Evolutionary conservation across 2,797 vertebrate species (phyloP).

Genomic region (Emys orbicularis): DNA sequence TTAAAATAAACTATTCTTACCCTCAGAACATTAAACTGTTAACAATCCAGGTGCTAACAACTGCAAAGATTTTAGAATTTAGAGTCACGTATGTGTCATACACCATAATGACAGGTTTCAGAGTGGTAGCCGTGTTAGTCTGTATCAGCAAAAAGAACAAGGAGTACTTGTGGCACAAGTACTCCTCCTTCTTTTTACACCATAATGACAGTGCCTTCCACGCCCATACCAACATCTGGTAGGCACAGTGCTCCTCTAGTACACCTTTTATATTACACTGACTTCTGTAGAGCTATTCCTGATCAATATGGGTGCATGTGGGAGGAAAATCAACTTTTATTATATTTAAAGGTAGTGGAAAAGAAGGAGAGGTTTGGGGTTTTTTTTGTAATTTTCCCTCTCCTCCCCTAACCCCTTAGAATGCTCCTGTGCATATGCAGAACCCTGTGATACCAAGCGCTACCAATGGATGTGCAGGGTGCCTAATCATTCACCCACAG

Average conservation of each 20-base stretch:
- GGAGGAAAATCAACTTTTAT: too few relatives aligned
- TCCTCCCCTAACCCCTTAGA: background rate
- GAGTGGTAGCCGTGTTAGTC: too few relatives aligned
- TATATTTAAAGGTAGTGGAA: too few relatives aligned
- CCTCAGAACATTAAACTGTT: background rate
- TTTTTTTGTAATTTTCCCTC: background rate
- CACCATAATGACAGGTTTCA: background rate
- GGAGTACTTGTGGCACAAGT: too few relatives aligned
- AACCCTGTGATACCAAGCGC: background rate
- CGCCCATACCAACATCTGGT: too few relatives aligned
- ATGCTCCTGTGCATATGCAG: background rate
- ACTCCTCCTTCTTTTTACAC: too few relatives aligned
- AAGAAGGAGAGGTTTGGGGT: background rate
- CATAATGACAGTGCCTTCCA: too few relatives aligned
- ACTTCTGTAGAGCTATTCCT: too few relatives aligned
- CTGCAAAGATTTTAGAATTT: background rate
- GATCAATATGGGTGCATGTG: too few relatives aligned
- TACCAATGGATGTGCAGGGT: fast-evolving
- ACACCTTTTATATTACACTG: too few relatives aligned
- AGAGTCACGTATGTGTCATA: background rate
- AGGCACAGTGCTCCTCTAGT: too few relatives aligned
- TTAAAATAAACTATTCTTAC: background rate
- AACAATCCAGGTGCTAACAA: background rate
- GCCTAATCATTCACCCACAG: background rate
- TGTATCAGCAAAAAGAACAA: too few relatives aligned